Evolutionary conservation across 2,888 invertebrate species (phyloP), one percentile per base, ranked within the genome.

Genomic region (Orthonevra nobilis): DNA sequence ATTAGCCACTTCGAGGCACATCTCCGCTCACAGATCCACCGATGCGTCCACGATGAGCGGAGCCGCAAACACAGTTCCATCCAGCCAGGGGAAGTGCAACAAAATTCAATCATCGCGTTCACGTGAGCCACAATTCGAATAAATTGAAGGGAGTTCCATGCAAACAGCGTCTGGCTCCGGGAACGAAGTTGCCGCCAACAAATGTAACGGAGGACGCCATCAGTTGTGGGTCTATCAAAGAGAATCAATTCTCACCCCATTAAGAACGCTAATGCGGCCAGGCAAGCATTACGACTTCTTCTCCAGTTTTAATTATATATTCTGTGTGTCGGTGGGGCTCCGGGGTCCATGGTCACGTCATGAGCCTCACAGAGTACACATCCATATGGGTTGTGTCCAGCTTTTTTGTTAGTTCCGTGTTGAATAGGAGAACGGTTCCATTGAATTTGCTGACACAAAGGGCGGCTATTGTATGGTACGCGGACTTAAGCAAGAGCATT

Each of bases 181-280:
- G 50, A 48, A 20, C 34, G 44, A 32, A n/a, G 2, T 26, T 23
- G 2, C 42, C 36, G 1, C 12, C 20, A 28, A 9, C 12, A 40
- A 52, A 26, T 38, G 14, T 56, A 54, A 7, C 68, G 1, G n/a
- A 3, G 17, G 12, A 3, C 44, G 4, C 1, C 14, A 15, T 70
- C 58, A 19, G 48, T 36, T 48, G 40, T 38, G 42, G 26, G 30
- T 66, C 73, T 61, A 79, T 79, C 73, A 79, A 79, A 73, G 61
- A 38, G 73, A 79, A 79, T 61, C 79, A 79, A 79, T 79, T 79
- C 73, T 68, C 79, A 79, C 66, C 66, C 79, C 73, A 79, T 73
- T 79, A 73, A 17, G 66, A 48, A 28, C 56, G 56, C 61, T 79
- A 79, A 79, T 79, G 79, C 34, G 68, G 66, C 54, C 34, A 30